A percentile compares a stretch with the other conserved stretches of the same genome.
Conservation (phyloP, 1,140 invertebrate species). For the Sinonovacula constricta region DNA sequence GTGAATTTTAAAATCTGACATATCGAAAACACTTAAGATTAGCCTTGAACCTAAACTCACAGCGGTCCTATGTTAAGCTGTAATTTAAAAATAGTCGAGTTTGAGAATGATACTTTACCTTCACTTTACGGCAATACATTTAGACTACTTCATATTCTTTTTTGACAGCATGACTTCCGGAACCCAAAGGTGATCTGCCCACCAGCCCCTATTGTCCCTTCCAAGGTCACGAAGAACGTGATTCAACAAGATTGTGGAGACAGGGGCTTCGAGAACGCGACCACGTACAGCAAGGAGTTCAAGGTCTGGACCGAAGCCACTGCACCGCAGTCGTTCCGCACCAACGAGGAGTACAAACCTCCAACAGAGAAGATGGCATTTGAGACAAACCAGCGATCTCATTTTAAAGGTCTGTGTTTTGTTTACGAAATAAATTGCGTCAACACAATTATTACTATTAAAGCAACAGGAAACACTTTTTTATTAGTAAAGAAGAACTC, state of each 20-base stretch:
- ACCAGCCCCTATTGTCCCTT: not conserved
- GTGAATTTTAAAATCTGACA: no score
- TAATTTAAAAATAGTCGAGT: no score
- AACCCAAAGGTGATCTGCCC: slow-evolving; percentile 15
- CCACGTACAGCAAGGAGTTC: slow-evolving; percentile 37
- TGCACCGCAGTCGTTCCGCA: slow-evolving; percentile 15
- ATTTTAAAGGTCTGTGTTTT: slow-evolving; percentile 31
- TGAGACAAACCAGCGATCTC: slow-evolving; percentile 28
- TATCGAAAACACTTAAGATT: no score
- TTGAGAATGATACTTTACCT: no score
- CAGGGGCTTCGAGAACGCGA: not conserved
- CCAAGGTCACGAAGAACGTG: not conserved
- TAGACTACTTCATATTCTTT: not conserved
- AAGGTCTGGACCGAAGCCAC: slow-evolving; percentile 8
- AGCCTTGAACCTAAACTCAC: no score
- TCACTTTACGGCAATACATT: not conserved
- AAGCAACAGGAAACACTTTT: no score
- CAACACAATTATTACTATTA: no score
- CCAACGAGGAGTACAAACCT: slow-evolving; percentile 31
- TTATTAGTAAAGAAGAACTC: no score
- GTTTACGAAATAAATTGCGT: no score
- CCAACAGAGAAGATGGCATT: slow-evolving; percentile 45
- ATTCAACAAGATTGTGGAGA: not conserved
- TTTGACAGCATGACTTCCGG: slow-evolving; percentile 28
- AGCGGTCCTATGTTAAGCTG: not conserved